A percentile compares a stretch with the other conserved stretches of the same genome.
These are phyloP conservation scores for Papilio elwesi DNA, from an alignment of 2,888 invertebrate species.

Conservation along the genomic window DNA sequence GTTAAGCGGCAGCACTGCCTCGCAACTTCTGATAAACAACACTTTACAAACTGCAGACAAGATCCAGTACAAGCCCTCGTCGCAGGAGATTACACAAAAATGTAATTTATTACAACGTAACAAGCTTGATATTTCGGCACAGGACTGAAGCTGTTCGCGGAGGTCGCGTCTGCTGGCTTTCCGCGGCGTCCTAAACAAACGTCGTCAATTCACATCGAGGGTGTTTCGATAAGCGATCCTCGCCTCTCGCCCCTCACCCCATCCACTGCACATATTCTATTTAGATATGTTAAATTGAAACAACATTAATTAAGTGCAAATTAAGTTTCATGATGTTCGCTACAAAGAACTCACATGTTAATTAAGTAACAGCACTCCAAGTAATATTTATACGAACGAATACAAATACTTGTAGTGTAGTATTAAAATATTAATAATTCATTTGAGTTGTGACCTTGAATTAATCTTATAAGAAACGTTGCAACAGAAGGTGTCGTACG, in stretches of 20 bases:
- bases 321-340: too few relatives aligned
- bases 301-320: too few relatives aligned
- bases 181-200: not conserved
- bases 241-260: not conserved
- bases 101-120: not conserved
- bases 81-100: not conserved
- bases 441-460: too few relatives aligned
- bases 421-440: too few relatives aligned
- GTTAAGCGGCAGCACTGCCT: conserved; percentile 1
- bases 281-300: not conserved
- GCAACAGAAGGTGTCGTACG: too few relatives aligned
- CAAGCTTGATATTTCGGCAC: not conserved
- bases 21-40: conserved; percentile 20
- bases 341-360: too few relatives aligned
- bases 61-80: not conserved
- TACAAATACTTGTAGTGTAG: too few relatives aligned
- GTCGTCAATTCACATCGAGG: conserved; percentile 1
- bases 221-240: not conserved
- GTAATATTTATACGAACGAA: too few relatives aligned
- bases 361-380: too few relatives aligned
- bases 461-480: too few relatives aligned
- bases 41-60: conserved; percentile 28
- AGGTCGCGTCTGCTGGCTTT: too few relatives aligned
- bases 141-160: not conserved
- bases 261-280: not conserved